Conservation (phyloP, 2,797 vertebrate species). For the Falco concolor region DNA sequence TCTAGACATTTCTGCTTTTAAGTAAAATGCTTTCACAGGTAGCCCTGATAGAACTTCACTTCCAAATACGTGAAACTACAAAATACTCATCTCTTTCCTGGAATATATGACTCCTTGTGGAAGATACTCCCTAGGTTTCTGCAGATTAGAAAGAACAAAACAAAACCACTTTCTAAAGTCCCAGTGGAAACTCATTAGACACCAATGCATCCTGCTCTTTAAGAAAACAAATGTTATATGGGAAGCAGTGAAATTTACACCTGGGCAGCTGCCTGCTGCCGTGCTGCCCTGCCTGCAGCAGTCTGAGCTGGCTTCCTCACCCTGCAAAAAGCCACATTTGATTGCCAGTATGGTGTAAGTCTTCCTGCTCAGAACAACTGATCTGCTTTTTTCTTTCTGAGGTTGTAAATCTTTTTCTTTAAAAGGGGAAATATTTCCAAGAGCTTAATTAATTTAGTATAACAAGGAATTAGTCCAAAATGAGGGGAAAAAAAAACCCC, state of each 20-base stretch:
- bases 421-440: background rate
- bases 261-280: rapidly evolving
- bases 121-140: background rate
- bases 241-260: background rate
- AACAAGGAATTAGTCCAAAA: constrained; percentile 21
- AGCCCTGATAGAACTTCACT: background rate
- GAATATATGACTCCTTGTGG: background rate
- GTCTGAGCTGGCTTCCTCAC: background rate
- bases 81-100: background rate
- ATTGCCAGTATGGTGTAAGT: background rate
- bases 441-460: background rate
- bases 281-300: background rate
- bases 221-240: background rate
- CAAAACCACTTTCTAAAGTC: background rate
- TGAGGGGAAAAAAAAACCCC: rapidly evolving
- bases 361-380: background rate
- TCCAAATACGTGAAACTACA: background rate
- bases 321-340: background rate
- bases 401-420: background rate
- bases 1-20: background rate
- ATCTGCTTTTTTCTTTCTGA: background rate
- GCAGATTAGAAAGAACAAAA: background rate
- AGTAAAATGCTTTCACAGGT: constrained; percentile 9
- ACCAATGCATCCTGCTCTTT: background rate
- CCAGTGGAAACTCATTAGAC: background rate